Evolutionary conservation across 2,113 vertebrate species (phyloP).

Genomic region (Centrocercus urophasianus): DNA sequence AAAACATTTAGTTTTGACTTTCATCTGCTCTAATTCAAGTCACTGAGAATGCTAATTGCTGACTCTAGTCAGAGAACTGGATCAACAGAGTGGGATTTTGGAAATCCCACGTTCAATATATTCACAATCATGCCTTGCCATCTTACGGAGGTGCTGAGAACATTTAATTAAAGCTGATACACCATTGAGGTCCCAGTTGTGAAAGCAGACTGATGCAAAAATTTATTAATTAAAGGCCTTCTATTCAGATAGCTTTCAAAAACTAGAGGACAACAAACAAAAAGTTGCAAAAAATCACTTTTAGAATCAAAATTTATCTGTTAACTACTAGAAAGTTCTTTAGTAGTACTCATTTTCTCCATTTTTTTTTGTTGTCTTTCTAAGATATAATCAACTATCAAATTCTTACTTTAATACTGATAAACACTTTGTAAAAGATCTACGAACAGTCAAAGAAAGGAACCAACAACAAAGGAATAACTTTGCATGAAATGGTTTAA

Average conservation of each 20-base stretch:
- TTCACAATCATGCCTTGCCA: neutral
- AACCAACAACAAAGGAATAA: neutral
- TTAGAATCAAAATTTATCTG: neutral
- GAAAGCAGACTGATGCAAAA: neutral
- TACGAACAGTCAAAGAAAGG: neutral
- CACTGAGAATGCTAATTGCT: neutral
- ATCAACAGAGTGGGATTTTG: neutral
- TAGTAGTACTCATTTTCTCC: neutral
- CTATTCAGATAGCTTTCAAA: neutral
- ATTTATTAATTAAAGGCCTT: conserved; percentile 25
- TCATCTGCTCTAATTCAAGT: neutral
- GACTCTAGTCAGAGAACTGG: neutral
- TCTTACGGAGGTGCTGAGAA: neutral
- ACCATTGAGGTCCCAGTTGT: neutral
- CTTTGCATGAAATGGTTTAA: neutral
- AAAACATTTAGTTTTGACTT: neutral
- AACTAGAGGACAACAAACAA: neutral
- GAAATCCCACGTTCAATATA: conserved; percentile 27
- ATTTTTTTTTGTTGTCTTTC: neutral
- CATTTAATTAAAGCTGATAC: conserved; percentile 41
- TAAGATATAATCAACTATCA: neutral
- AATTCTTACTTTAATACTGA: neutral
- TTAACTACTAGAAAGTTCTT: neutral
- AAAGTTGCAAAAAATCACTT: neutral
- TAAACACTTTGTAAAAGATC: neutral